A percentile compares a stretch with the other conserved stretches of the same genome.
Conservation (phyloP, 2,888 invertebrate species). For the Volucella zonaria region DNA sequence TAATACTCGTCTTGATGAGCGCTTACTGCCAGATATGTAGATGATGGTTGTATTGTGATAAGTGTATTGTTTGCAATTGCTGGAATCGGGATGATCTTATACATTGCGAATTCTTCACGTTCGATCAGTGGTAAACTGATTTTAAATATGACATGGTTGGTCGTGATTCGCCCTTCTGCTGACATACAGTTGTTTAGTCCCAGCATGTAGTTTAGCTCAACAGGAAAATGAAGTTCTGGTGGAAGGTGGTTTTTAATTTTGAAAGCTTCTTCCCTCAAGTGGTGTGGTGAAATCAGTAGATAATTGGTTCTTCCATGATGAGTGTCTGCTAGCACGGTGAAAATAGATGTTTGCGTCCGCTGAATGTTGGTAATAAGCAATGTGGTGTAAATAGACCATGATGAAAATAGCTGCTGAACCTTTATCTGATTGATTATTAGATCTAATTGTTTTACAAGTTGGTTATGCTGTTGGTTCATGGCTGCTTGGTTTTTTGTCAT, state of each 20-base stretch:
- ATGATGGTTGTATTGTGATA: neutral
- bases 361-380: too few species aligned
- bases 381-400: neutral
- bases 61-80: neutral
- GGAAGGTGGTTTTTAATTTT: too few species aligned
- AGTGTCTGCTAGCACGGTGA: too few species aligned
- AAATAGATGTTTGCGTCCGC: too few species aligned
- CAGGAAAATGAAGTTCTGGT: neutral
- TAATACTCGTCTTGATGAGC: slow-evolving; percentile 15
- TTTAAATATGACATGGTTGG: slow-evolving; percentile 4
- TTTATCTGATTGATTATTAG: neutral
- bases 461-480: neutral
- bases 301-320: too few species aligned
- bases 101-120: neutral
- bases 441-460: neutral
- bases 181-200: neutral
- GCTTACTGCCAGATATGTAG: neutral
- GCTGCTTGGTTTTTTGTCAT: neutral
- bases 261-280: too few species aligned
- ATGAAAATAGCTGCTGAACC: neutral
- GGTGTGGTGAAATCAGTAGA: too few species aligned
- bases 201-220: neutral
- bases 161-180: neutral
- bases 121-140: neutral
- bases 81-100: slow-evolving; percentile 3